Percentiles rank a stretch among this genome's conserved stretches.
phyloP scores from a whole-genome alignment of 2,113 vertebrate genomes.

The Bagarius yarrelli region DNA sequence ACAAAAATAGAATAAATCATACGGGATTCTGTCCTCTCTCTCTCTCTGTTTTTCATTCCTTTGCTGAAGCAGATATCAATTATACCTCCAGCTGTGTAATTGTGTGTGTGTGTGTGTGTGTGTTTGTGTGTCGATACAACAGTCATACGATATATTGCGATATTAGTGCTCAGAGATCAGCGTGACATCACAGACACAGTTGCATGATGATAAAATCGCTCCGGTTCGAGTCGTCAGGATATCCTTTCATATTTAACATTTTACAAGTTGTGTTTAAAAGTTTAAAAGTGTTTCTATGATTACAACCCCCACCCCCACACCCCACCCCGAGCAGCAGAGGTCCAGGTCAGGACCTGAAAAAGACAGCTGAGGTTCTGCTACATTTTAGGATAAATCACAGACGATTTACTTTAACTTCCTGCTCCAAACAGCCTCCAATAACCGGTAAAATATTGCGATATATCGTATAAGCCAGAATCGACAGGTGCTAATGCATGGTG shows the following conservation, averaged over 20 bases:
- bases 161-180: slow-evolving; percentile 7
- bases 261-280: neutral
- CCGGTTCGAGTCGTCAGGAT: too few species aligned
- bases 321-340: slow-evolving; percentile 1
- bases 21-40: slow-evolving; percentile 38
- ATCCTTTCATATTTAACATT: neutral
- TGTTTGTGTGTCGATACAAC: neutral
- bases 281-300: neutral
- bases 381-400: neutral
- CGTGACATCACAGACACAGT: neutral
- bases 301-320: neutral
- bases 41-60: neutral
- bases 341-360: neutral
- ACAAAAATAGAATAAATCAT: slow-evolving; percentile 54
- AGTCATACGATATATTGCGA: slow-evolving; percentile 27
- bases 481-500: neutral
- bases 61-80: neutral
- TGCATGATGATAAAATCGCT: neutral
- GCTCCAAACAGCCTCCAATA: neutral
- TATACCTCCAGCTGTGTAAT: neutral
- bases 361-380: slow-evolving; percentile 4
- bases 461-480: slow-evolving; percentile 14
- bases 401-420: neutral
- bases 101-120: slow-evolving; percentile 1
- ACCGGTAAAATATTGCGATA: neutral